Conservation (phyloP, 1,140 invertebrate species). For the Ips nitidus region DNA sequence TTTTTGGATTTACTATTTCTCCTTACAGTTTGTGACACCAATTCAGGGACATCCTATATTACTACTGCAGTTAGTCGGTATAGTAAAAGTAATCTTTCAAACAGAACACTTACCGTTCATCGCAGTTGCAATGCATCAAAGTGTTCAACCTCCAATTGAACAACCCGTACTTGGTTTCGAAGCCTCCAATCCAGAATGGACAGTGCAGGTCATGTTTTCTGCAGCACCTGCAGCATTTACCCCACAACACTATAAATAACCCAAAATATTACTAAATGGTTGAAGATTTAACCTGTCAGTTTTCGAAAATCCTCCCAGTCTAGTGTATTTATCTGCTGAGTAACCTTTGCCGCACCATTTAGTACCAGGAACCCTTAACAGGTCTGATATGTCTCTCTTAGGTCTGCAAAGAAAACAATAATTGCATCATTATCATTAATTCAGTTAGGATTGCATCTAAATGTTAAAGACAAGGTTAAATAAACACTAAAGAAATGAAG, state of each 20-base stretch:
- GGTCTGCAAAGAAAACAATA: constrained; percentile 29
- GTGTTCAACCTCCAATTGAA: constrained; percentile 80
- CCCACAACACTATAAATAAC: too few relatives aligned
- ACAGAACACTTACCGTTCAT: constrained; percentile 69
- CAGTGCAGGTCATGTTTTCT: constrained; percentile 79
- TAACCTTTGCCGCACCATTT: constrained; percentile 87
- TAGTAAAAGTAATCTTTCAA: too few relatives aligned
- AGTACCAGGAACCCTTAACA: constrained; percentile 76
- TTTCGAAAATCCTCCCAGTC: constrained; percentile 73
- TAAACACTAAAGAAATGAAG: too few relatives aligned
- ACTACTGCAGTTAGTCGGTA: too few relatives aligned
- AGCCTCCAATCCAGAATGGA: constrained; percentile 75
- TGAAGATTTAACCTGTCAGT: constrained; percentile 60
- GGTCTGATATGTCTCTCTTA: constrained; percentile 57
- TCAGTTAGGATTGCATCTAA: too few relatives aligned
- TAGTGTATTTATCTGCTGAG: constrained; percentile 70
- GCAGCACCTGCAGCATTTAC: constrained; percentile 64
- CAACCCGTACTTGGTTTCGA: constrained; percentile 71
- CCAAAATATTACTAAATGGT: not conserved
- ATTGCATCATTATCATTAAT: not conserved
- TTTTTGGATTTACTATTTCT: too few relatives aligned
- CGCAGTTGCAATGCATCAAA: constrained; percentile 84
- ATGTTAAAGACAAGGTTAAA: too few relatives aligned
- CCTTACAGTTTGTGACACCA: too few relatives aligned
- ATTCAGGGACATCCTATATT: too few relatives aligned